These are phyloP conservation scores for Sacculina carcini DNA, from an alignment of 2,888 invertebrate genomes.

Conservation along the genomic window DNA sequence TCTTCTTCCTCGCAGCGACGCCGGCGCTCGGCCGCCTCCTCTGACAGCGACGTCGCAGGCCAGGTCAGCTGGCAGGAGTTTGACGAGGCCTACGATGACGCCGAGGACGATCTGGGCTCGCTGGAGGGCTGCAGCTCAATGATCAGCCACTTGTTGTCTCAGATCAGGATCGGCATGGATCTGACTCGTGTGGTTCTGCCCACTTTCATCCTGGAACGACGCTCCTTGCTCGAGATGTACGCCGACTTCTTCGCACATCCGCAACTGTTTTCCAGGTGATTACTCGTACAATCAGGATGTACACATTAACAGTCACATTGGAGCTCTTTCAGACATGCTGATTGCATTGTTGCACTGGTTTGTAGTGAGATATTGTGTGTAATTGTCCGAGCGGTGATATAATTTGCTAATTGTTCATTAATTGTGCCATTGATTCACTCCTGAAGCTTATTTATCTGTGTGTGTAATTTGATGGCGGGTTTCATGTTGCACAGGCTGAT, in stretches of 20 bases:
- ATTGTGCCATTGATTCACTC: too few relatives aligned
- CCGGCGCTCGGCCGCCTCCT: background rate
- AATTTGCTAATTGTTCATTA: too few relatives aligned
- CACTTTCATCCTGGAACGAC: slow-evolving; percentile 88
- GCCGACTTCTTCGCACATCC: slow-evolving; percentile 99
- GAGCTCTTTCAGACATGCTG: background rate
- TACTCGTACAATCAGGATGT: background rate
- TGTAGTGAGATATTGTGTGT: too few relatives aligned
- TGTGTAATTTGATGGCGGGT: too few relatives aligned
- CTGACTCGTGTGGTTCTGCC: slow-evolving; percentile 94
- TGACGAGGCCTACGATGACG: slow-evolving; percentile 54
- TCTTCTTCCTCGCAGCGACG: background rate
- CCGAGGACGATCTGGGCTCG: slow-evolving; percentile 37
- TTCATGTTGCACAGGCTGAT: too few relatives aligned
- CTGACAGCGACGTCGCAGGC: background rate
- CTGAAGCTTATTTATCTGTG: too few relatives aligned
- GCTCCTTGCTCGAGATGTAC: slow-evolving; percentile 96
- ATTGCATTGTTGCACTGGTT: too few relatives aligned
- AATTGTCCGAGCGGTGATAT: too few relatives aligned
- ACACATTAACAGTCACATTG: background rate
- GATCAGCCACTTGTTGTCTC: slow-evolving; percentile 81
- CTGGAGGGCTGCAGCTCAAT: slow-evolving; percentile 94
- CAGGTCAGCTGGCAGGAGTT: slow-evolving; percentile 20
- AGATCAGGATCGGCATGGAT: slow-evolving; percentile 96
- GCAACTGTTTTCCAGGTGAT: slow-evolving; percentile 73